Percentiles rank a stretch among this genome's conserved stretches.
Evolutionary conservation across 2,113 vertebrate species (phyloP).

Genomic region (Seriola rivoliana): DNA sequence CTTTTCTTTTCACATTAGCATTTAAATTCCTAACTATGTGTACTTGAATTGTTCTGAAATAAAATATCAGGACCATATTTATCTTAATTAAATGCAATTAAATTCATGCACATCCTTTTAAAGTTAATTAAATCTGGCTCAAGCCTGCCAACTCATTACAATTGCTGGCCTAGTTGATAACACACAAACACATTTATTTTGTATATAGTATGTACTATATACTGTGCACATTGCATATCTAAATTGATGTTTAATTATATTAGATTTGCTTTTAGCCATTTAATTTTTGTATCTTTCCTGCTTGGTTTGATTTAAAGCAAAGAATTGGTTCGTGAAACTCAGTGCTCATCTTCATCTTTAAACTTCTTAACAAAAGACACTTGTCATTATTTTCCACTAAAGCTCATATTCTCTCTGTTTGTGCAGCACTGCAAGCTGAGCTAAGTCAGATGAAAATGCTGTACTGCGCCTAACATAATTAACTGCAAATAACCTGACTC

Average conservation of each 20-base stretch:
- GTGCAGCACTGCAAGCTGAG: neutral
- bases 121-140: conserved; percentile 33
- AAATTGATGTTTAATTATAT: neutral
- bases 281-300: neutral
- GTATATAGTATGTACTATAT: neutral
- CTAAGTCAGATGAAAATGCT: conserved; percentile 5
- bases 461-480: neutral
- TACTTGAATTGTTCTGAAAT: conserved; percentile 8
- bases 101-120: conserved; percentile 24
- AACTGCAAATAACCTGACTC: conserved; percentile 23
- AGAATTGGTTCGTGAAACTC: conserved; percentile 15
- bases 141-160: conserved; percentile 10
- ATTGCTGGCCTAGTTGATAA: neutral
- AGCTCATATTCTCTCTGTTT: neutral
- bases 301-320: neutral
- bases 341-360: neutral
- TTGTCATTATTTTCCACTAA: neutral
- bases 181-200: neutral
- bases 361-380: neutral
- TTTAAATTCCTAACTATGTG: conserved; percentile 7
- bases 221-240: neutral
- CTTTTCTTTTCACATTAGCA: neutral
- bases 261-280: neutral
- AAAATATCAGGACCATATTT: conserved; percentile 1
- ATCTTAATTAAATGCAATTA: conserved; percentile 32